Base-by-base conservation (phyloP, 2,888 invertebrate genomes). In the Agriopis aurantiaria region DNA sequence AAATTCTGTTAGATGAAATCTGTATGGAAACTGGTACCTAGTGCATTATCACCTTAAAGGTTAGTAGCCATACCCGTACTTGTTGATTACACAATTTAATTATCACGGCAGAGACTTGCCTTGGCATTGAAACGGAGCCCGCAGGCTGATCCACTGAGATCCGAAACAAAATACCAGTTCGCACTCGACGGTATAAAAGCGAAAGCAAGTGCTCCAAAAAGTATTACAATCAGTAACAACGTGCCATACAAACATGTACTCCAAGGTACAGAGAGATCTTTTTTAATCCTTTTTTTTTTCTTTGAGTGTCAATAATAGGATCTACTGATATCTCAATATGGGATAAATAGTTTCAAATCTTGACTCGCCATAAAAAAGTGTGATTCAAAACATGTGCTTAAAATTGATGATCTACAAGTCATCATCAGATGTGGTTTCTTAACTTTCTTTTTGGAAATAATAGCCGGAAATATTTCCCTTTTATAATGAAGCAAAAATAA, bases 201-300 rank as follows among this genome's bases (percentile, higher is more conserved):
- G 86, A 88, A 86, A 86, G 88, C 83, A 81, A 82, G 78, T 86
- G 88, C 83, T 85, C 84, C 85, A 82, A 88, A 91, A 89, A 85
- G 79, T 88, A 93, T 91, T 89, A 88, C 85, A 86, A 85, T 85
- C 83, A 82, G 79, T 84, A 85, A 80, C 87, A 85, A 84, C 89
- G 79, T 80, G 82, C 89, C 84, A 87, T 80, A 84, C 85, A 88
- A 92, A 88, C 92, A 92, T 93, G 93, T 93, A 88, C 89, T 80
- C 92, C 82, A 92, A 93, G 92, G 92, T 93, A 91, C 82, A 73
- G 68, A 67, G 40, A 57, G 17, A 67, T 76, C 8, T 55, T 72
- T 72, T 65, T 69, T 75, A 63, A 75, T 67, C 56, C 41, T 8
- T 41, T 56, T 72, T 61, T 49, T 8, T 58, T 46, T 58, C 10